Evolutionary conservation across 2,113 vertebrate genomes (phyloP).

Genomic region (Myanophis thanlyinensis): DNA sequence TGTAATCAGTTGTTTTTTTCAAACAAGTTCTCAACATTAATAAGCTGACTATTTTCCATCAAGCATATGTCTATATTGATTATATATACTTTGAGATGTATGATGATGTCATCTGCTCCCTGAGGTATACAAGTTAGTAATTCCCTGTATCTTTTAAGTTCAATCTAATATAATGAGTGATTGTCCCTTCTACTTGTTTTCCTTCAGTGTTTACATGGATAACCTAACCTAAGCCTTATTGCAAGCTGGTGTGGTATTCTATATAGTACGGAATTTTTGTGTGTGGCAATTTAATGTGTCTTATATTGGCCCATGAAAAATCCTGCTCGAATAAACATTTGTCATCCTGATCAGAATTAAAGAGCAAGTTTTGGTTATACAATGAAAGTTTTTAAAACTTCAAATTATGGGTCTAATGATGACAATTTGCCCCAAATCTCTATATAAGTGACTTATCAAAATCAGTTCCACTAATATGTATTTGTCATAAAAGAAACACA

Average conservation of each 20-base stretch:
- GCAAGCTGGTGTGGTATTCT: neutral
- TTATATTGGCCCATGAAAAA: slow-evolving; percentile 50
- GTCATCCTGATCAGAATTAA: neutral
- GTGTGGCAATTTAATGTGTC: slow-evolving; percentile 15
- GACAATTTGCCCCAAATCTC: neutral
- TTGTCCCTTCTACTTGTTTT: slow-evolving; percentile 1
- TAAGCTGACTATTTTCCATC: slow-evolving; percentile 50
- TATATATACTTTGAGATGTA: slow-evolving; percentile 68
- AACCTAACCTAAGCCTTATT: neutral
- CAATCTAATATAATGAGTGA: slow-evolving; percentile 40
- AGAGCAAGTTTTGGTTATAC: neutral
- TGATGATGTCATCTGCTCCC: slow-evolving; percentile 63
- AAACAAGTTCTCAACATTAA: slow-evolving; percentile 43
- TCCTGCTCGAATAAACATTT: slow-evolving; percentile 20
- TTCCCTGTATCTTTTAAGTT: slow-evolving; percentile 68
- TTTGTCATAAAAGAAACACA: neutral
- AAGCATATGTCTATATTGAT: slow-evolving; percentile 59
- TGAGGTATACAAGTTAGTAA: slow-evolving; percentile 68
- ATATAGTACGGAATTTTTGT: neutral
- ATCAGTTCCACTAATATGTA: neutral
- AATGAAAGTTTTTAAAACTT: slow-evolving; percentile 22
- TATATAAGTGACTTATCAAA: neutral
- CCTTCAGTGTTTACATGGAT: neutral
- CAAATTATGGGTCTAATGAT: neutral
- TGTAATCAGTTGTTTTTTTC: slow-evolving; percentile 50